Conservation (phyloP, 2,888 invertebrate species). For the Epinotia demarniana region DNA sequence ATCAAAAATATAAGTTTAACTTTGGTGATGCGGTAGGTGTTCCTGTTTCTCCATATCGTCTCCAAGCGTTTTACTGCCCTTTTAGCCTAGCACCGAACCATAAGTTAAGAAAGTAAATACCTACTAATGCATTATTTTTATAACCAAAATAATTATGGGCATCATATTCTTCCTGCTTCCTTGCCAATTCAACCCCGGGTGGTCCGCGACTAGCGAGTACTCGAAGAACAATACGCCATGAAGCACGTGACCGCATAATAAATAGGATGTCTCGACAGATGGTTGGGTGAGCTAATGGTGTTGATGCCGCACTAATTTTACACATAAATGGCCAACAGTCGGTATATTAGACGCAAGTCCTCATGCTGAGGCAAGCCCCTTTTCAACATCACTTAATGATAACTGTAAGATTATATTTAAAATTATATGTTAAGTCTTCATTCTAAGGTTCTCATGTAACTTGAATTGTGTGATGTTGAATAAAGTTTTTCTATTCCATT, state of each 20-base stretch:
- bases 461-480: too few relatives aligned
- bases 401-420: too few relatives aligned
- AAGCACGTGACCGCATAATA: slow-evolving; percentile 26
- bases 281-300: background rate
- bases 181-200: slow-evolving; percentile 2
- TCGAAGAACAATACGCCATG: slow-evolving; percentile 34
- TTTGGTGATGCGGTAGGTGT: too few relatives aligned
- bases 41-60: too few relatives aligned
- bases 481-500: too few relatives aligned
- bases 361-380: too few relatives aligned
- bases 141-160: background rate
- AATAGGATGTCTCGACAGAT: slow-evolving; percentile 26
- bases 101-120: background rate
- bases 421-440: too few relatives aligned
- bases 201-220: slow-evolving; percentile 8
- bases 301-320: background rate
- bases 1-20: too few relatives aligned
- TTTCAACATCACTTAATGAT: too few relatives aligned
- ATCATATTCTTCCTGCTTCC: slow-evolving; percentile 12
- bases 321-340: background rate
- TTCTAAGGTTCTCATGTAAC: too few relatives aligned
- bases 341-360: background rate
- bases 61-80: too few relatives aligned
- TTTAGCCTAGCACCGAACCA: too few relatives aligned
- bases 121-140: background rate